Evolutionary conservation across 2,113 vertebrate genomes (phyloP).

Genomic region (Turdus rufiventris): DNA sequence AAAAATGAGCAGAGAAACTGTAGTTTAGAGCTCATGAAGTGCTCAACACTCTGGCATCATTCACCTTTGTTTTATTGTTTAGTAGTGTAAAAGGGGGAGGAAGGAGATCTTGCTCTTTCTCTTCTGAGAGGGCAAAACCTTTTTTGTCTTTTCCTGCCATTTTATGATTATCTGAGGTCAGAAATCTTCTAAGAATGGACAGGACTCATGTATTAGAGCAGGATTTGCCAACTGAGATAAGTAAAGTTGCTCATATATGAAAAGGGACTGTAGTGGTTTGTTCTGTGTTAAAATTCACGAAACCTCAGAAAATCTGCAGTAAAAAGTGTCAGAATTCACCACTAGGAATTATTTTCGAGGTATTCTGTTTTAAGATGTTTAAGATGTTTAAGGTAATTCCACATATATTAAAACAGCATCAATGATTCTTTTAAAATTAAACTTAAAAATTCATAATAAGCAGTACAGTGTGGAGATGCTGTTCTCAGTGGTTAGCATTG

Average conservation of each 20-base stretch:
- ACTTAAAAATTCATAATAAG: not conserved
- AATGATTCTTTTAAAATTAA: not conserved
- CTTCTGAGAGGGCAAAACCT: not conserved
- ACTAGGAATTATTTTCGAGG: not conserved
- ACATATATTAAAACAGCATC: not conserved
- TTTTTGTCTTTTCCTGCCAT: not conserved
- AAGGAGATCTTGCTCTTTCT: not conserved
- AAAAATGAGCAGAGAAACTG: not conserved
- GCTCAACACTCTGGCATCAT: not conserved
- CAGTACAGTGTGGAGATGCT: not conserved
- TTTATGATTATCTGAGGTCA: not conserved
- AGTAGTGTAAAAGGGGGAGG: not conserved
- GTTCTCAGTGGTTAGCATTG: not conserved
- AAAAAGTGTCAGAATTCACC: not conserved
- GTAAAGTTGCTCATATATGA: not conserved
- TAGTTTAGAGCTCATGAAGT: not conserved
- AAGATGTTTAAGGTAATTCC: not conserved
- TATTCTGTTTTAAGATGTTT: not conserved
- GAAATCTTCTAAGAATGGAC: not conserved
- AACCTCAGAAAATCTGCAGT: not conserved
- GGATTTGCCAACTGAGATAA: not conserved
- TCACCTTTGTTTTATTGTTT: conserved; percentile 4
- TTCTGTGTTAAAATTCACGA: not conserved
- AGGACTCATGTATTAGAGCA: not conserved
- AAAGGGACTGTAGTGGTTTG: not conserved